Evolutionary conservation across 2,888 invertebrate species (phyloP), one percentile per base, ranked within the genome.

Genomic region (Seira sanloemensis): DNA sequence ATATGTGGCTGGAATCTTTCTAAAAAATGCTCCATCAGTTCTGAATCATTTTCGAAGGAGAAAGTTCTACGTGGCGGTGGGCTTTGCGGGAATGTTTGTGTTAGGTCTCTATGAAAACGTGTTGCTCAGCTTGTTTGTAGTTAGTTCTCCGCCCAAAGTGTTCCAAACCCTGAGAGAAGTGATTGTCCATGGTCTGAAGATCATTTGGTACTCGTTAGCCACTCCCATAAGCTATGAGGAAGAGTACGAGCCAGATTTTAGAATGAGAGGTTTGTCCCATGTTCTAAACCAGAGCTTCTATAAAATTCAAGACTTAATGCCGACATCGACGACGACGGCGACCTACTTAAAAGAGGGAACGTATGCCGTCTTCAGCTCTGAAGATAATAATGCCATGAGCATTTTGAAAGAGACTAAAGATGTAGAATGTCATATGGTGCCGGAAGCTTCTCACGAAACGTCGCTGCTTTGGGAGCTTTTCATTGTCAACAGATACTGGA

Each of bases 401-500:
- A 37, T 37, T 37, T 9, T 37, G 12, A 37, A 37, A 37, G 37
- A 37, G 37, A 12, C 12, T 37, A 37, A 37, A 12, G 37, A 37
- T 37, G 37, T 12, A 9, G 7, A 37, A 37, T 37, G 37, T 12
- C 37, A 37, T 37, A 12, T 37, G 7, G 12, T 37, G n/a, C 37
- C 37, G 37, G 5, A 12, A 37, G 12, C 37, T 37, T 37, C 5
- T 37, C 37, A 12, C 7, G 37, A 12, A 5, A 37, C 5, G 37
- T 37, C 62, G 58, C 25, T 12, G 19, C 1, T 62, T 62, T 74
- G 74, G 74, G 62, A 62, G 9, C 0, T 74, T 1, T 62, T 62
- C 18, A 25, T n/a, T 0, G 23, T 62, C 5, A 74, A 74, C 23
- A 21, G 74, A 19, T 4, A 24, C 4, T 74, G 74, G 74, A 1